Percentiles rank a stretch among this genome's conserved stretches.
Conservation (phyloP, 2,113 vertebrate species). For the Lathamus discolor region DNA sequence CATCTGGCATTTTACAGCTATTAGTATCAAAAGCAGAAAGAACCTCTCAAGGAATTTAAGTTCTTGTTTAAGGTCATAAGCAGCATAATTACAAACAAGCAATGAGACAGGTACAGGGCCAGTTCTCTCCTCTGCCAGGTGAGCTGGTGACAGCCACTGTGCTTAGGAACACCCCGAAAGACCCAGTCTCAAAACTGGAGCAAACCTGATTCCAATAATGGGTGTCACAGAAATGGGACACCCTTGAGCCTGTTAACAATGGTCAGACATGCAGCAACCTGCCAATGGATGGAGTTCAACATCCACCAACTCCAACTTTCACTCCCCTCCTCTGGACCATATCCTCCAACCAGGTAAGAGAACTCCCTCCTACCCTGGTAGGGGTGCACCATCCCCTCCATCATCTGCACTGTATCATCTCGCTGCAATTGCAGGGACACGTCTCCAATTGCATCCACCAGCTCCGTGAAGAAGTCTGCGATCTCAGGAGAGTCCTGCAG, state of each 20-base stretch:
- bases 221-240: background rate
- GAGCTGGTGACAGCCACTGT: background rate
- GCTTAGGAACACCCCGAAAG: background rate
- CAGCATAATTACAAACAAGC: background rate
- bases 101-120: background rate
- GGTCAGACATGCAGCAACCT: background rate
- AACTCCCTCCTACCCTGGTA: slow-evolving; percentile 82
- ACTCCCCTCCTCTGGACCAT: background rate
- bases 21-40: background rate
- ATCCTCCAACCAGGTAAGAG: background rate
- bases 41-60: background rate
- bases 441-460: slow-evolving; percentile 89
- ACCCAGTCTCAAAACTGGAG: background rate
- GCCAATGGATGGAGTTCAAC: background rate
- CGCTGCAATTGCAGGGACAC: slow-evolving; percentile 89
- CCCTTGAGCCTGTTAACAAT: rapidly evolving
- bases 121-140: background rate
- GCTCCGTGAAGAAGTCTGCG: slow-evolving; percentile 90
- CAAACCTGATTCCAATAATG: background rate
- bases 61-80: background rate
- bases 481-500: slow-evolving; percentile 88
- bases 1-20: background rate
- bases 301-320: background rate
- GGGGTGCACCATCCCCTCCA: slow-evolving; percentile 91
- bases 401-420: slow-evolving; percentile 83